These are phyloP conservation scores for Tapera naevia DNA, from an alignment of 2,797 vertebrate species.

Conservation along the genomic window DNA sequence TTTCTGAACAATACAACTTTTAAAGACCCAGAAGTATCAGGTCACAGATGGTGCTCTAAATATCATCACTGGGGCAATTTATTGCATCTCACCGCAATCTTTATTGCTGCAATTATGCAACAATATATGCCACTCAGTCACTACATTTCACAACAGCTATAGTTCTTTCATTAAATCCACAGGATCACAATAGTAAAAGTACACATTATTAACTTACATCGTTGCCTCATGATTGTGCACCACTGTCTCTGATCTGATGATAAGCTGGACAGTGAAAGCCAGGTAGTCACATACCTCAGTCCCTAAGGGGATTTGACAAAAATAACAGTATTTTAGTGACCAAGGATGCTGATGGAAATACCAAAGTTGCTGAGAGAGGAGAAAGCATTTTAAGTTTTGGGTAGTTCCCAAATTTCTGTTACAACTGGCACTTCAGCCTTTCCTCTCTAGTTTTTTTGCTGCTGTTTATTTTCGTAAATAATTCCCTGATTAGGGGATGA, in stretches of 20 bases:
- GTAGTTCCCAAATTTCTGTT: background rate
- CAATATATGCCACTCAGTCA: background rate
- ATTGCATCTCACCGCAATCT: background rate
- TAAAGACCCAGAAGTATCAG: background rate
- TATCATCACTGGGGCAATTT: background rate
- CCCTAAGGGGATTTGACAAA: background rate
- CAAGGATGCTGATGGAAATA: background rate
- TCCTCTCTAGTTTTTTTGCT: background rate
- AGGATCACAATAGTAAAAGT: background rate
- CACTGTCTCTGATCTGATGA: background rate
- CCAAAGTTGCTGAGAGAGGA: background rate
- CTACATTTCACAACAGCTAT: background rate
- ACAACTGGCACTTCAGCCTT: background rate
- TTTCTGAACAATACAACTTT: background rate
- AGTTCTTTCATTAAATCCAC: background rate
- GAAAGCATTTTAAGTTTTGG: background rate
- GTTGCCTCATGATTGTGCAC: background rate
- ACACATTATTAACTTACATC: background rate
- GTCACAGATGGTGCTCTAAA: slow-evolving; percentile 37
- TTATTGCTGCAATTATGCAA: background rate
- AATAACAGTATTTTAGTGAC: background rate
- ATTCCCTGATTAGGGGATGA: background rate
- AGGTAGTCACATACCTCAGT: background rate
- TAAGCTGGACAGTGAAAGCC: background rate
- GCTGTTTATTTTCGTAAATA: background rate